phyloP scores from a whole-genome alignment of 2,797 vertebrate species.

The Coregonus suidteri region DNA sequence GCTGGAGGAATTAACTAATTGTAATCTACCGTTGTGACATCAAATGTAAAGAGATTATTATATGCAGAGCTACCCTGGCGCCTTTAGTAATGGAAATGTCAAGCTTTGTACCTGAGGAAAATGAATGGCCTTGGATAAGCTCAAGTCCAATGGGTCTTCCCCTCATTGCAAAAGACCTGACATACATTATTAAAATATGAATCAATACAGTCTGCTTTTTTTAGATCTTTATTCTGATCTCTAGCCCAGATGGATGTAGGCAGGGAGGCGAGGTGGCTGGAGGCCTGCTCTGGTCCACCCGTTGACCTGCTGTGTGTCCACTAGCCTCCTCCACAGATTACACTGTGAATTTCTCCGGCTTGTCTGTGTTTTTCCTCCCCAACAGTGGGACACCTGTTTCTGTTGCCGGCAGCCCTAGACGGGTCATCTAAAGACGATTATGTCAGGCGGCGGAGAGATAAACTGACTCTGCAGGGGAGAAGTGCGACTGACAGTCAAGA shows the following conservation, averaged over 20 bases:
- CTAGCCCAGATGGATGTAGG: neutral
- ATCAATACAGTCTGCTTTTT: slow-evolving; percentile 18
- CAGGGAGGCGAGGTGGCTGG: neutral
- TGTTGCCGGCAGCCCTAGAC: slow-evolving; percentile 24
- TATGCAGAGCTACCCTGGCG: slow-evolving; percentile 13
- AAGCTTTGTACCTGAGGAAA: slow-evolving; percentile 29
- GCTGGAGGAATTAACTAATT: neutral
- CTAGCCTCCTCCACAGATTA: slow-evolving; percentile 18
- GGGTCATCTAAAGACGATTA: slow-evolving; percentile 27
- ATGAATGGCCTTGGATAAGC: slow-evolving; percentile 44
- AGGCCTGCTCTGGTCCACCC: neutral
- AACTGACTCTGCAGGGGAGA: slow-evolving; percentile 4
- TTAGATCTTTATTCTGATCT: neutral
- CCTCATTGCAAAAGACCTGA: slow-evolving; percentile 24
- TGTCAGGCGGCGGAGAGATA: slow-evolving; percentile 26
- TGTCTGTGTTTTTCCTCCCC: slow-evolving; percentile 21
- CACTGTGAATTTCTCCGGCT: slow-evolving; percentile 7
- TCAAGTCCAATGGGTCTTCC: slow-evolving; percentile 40
- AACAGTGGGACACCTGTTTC: slow-evolving; percentile 23
- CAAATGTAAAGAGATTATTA: slow-evolving; percentile 30
- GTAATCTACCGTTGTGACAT: slow-evolving; percentile 25
- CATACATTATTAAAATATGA: slow-evolving; percentile 9
- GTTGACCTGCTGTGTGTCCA: slow-evolving; percentile 13
- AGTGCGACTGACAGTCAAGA: slow-evolving; percentile 10
- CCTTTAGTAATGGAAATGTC: slow-evolving; percentile 32